Evolutionary conservation across 2,888 invertebrate genomes (phyloP), one percentile per base, ranked within the genome.

Genomic region (Drosophila stalkeri): DNA sequence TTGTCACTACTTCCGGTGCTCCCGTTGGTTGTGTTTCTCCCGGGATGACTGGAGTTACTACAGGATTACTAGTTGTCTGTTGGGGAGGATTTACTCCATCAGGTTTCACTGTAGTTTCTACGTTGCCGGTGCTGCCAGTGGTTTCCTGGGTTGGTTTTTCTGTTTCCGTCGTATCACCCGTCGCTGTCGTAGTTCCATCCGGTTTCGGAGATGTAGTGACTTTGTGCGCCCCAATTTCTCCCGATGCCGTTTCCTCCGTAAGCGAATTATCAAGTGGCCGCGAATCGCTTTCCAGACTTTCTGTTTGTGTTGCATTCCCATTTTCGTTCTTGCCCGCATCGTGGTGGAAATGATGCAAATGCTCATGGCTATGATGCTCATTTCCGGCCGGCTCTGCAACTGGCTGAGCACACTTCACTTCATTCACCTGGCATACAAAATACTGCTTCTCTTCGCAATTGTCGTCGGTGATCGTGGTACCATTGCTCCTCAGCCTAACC

Each of bases 271-370:
- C 88, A 74, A 51, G 39, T 60, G 85, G 85, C 60, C 84, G 73
- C n/a, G 84, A 84, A 54, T 84, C 87, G 65, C 77, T 82, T 41
- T 82, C 87, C 63, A 52, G 0, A 66, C 68, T 63, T 37, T 49
- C 60, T 54, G 41, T 37, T 37, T 3, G 20, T 51, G 33, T 69
- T 57, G 43, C 72, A 57, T 44, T 44, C n/a, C 20, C 43, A 20
- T 8, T 2, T n/a, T 69, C 68, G 55, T 11, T 56, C 31, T 74
- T 72, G 52, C 39, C 64, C 4, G 77, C 27, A 49, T 86, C 73
- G 44, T 86, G 85, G 68, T 86, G 85, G 83, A 86, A 88, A 59
- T 86, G 85, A 75, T 86, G 85, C 83, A 86, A 63, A 65, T 86
- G 89, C 70, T 86, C 89, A 62, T 86, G 85, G 59, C 89, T 86